phyloP scores from a whole-genome alignment of 1,140 invertebrate species.

The Monochamus saltuarius region DNA sequence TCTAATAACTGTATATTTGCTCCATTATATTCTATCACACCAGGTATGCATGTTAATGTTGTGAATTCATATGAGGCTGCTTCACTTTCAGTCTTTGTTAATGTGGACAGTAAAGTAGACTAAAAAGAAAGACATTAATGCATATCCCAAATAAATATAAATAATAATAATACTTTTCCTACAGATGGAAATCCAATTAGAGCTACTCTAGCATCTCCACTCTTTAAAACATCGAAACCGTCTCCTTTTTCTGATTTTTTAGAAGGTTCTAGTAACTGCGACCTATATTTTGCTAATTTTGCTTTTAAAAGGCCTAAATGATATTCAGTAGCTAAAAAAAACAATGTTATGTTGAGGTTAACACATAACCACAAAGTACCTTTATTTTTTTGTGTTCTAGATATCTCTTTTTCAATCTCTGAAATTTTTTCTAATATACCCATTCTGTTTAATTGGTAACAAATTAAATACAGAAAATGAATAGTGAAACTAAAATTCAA shows the following conservation, averaged over 20 bases:
- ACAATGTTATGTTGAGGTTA: slow-evolving; percentile 4
- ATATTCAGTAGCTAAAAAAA: slow-evolving; percentile 91
- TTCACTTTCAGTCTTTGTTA: slow-evolving; percentile 94
- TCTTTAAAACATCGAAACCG: slow-evolving; percentile 99
- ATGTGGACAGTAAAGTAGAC: slow-evolving; percentile 90
- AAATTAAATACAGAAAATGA: too few relatives aligned
- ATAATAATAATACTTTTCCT: slow-evolving; percentile 70
- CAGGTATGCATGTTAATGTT: slow-evolving; percentile 98
- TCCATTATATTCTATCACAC: slow-evolving; percentile 96
- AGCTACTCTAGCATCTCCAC: slow-evolving; percentile 97
- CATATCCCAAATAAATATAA: background rate
- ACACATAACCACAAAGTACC: slow-evolving; percentile 60
- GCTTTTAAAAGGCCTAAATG: slow-evolving; percentile 98
- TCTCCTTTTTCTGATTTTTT: slow-evolving; percentile 98
- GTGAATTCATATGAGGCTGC: slow-evolving; percentile 99
- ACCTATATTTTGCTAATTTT: slow-evolving; percentile 96
- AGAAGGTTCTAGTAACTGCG: slow-evolving; percentile 90
- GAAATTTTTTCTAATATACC: slow-evolving; percentile 97
- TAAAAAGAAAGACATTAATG: slow-evolving; percentile 49
- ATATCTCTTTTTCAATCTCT: slow-evolving; percentile 98
- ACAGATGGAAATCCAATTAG: slow-evolving; percentile 97
- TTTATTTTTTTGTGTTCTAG: slow-evolving; percentile 99
- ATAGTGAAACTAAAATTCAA: too few relatives aligned
- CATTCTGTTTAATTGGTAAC: slow-evolving; percentile 54
- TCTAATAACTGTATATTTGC: slow-evolving; percentile 98